These are phyloP conservation scores for Chitala chitala DNA, from an alignment of 2,113 vertebrate genomes.

Conservation along the genomic window DNA sequence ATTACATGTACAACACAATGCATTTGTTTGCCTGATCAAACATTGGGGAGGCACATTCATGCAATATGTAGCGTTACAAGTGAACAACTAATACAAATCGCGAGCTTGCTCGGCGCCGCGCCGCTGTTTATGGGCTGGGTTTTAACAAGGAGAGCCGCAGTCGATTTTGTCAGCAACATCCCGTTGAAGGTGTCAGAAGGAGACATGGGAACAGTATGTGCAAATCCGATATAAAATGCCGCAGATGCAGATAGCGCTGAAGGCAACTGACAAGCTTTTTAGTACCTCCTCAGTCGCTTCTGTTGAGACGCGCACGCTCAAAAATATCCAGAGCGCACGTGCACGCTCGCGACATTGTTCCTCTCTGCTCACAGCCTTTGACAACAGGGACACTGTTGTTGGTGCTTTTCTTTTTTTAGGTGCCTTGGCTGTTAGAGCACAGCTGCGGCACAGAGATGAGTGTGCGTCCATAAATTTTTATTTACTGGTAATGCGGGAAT, in stretches of 20 bases:
- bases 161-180: background rate
- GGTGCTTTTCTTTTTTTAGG: too few relatives aligned
- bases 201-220: background rate
- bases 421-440: too few relatives aligned
- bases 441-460: too few relatives aligned
- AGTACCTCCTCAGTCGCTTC: background rate
- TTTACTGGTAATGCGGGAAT: too few relatives aligned
- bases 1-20: conserved; percentile 20
- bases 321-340: background rate
- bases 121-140: background rate
- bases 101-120: background rate
- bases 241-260: background rate
- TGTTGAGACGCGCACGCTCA: background rate
- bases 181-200: background rate
- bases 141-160: background rate
- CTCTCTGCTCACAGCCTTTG: too few relatives aligned
- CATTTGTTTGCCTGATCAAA: conserved; percentile 31
- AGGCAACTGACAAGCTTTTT: conserved; percentile 5
- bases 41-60: conserved; percentile 23
- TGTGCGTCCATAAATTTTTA: too few relatives aligned
- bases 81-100: conserved; percentile 22
- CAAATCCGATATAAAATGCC: background rate
- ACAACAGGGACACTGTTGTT: too few relatives aligned
- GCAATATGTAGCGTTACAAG: conserved; percentile 22
- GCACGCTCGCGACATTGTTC: too few relatives aligned